phyloP scores from a whole-genome alignment of 2,888 invertebrate genomes.

The Tachina grossa region DNA sequence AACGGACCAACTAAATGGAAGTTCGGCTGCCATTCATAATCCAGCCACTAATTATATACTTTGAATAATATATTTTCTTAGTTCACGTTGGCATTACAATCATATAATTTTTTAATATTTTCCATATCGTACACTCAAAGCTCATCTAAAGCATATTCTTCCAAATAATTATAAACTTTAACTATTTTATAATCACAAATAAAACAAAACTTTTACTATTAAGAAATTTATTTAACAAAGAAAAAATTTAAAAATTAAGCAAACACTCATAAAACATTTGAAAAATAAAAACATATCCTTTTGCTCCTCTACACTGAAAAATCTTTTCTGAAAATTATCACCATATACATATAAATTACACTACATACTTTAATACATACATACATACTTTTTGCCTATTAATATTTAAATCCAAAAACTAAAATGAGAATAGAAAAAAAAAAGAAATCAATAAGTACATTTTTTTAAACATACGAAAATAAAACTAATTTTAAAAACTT shows the following conservation, averaged over 20 bases:
- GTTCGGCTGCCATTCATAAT: too few relatives aligned
- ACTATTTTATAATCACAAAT: conserved; percentile 54
- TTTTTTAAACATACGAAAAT: conserved; percentile 41
- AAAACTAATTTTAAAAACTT: conserved; percentile 53
- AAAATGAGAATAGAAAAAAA: conserved; percentile 11
- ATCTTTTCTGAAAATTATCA: conserved; percentile 58
- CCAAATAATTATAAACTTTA: conserved; percentile 59
- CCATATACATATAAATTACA: neutral
- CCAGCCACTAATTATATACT: too few relatives aligned
- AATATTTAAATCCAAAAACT: conserved; percentile 58
- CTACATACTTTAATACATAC: conserved; percentile 20
- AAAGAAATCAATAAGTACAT: conserved; percentile 27
- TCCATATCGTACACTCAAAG: neutral
- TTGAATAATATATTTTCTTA: too few relatives aligned
- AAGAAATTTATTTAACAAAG: conserved; percentile 51
- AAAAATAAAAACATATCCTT: conserved; percentile 68
- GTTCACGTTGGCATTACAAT: neutral
- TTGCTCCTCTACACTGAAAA: conserved; percentile 64
- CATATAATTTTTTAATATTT: conserved; percentile 1
- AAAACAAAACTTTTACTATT: conserved; percentile 49
- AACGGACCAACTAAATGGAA: too few relatives aligned
- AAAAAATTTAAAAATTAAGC: conserved; percentile 29
- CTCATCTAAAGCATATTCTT: conserved; percentile 61
- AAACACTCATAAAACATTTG: conserved; percentile 56
- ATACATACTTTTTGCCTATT: conserved; percentile 66